A percentile compares a stretch with the other conserved stretches of the same genome.
Evolutionary conservation across 1,140 invertebrate genomes (phyloP).

Genomic region (Phymastichus coffea): DNA sequence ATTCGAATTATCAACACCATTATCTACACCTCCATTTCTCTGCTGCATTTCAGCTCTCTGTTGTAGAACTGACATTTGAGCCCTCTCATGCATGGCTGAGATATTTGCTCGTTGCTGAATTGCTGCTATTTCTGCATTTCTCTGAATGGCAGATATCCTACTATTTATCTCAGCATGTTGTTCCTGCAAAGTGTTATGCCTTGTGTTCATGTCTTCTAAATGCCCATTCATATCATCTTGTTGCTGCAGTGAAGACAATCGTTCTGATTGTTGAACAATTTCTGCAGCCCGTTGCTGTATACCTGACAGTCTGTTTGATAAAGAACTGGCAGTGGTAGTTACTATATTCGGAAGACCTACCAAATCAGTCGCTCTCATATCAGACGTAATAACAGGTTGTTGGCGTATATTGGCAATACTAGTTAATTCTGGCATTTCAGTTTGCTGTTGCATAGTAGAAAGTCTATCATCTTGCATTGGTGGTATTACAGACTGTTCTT

Average conservation of each 20-base stretch:
- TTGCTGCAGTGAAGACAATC: conserved; percentile 6
- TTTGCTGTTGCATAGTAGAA: conserved; percentile 5
- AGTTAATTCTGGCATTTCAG: too few species aligned
- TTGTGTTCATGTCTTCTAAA: not conserved
- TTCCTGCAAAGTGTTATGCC: conserved; percentile 4
- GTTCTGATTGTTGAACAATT: not conserved
- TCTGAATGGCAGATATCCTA: conserved; percentile 3
- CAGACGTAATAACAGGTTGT: too few species aligned
- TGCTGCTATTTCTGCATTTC: not conserved
- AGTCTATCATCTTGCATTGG: too few species aligned
- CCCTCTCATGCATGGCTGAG: conserved; percentile 5
- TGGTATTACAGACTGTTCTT: not conserved
- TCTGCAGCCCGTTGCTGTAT: not conserved
- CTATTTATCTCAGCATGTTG: conserved; percentile 12
- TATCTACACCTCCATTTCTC: not conserved
- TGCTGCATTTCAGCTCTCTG: conserved; percentile 1
- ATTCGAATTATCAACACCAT: not conserved
- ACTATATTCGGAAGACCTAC: conserved; percentile 1
- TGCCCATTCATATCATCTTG: not conserved
- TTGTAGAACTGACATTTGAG: conserved; percentile 3
- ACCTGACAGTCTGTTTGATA: not conserved
- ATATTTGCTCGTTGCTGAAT: conserved; percentile 3
- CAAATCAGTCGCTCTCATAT: conserved; percentile 8
- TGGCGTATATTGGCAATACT: too few species aligned
- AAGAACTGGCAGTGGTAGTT: conserved; percentile 9